A percentile compares a stretch with the other conserved stretches of the same genome.
phyloP scores from a whole-genome alignment of 2,113 vertebrate genomes.

The Sylvietta virens region DNA sequence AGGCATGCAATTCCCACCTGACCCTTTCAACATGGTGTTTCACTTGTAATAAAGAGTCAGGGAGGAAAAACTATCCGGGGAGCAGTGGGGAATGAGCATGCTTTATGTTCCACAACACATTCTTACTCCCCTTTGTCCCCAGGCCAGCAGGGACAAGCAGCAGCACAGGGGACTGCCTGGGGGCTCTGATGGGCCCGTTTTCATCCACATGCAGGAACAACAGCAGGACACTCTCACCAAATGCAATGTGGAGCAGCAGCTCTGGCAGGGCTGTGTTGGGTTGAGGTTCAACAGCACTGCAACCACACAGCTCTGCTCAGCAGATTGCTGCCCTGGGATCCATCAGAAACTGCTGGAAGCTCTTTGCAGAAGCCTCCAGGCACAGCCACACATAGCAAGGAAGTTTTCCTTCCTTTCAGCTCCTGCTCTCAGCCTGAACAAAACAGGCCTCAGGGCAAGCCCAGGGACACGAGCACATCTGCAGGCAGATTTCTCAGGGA shows the following conservation, averaged over 20 bases:
- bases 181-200: not conserved
- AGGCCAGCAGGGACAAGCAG: not conserved
- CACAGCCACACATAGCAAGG: not conserved
- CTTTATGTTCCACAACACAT: not conserved
- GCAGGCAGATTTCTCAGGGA: not conserved
- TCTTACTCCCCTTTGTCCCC: not conserved
- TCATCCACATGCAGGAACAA: rapidly evolving
- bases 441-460: not conserved
- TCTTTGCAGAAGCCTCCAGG: not conserved
- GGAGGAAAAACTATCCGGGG: not conserved
- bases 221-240: not conserved
- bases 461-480: not conserved
- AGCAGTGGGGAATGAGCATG: not conserved
- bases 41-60: not conserved
- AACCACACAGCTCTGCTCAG: not conserved
- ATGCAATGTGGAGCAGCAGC: not conserved
- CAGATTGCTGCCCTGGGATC: not conserved
- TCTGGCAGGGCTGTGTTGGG: not conserved
- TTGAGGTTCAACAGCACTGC: not conserved
- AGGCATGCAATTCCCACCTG: not conserved
- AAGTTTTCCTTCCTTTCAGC: not conserved
- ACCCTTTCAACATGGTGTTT: not conserved
- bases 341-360: not conserved
- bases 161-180: rapidly evolving
- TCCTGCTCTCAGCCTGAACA: not conserved